Conservation (phyloP, 2,888 invertebrate genomes). For the Bugulina stolonifera region DNA sequence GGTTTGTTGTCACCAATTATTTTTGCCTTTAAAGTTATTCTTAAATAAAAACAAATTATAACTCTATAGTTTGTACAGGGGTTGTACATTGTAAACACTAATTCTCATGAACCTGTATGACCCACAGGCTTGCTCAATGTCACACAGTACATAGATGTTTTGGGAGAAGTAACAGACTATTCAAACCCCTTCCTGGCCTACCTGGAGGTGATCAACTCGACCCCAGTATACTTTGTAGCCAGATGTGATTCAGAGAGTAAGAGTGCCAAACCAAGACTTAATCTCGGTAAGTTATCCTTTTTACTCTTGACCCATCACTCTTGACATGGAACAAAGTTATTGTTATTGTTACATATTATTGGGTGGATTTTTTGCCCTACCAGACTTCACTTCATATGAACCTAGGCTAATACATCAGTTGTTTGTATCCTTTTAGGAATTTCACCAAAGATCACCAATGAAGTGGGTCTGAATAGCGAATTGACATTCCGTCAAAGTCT, state of each 20-base stretch:
- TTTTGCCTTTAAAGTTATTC: neutral
- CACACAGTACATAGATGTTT: slow-evolving; percentile 44
- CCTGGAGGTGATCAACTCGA: slow-evolving; percentile 44
- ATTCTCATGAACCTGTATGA: too few relatives aligned
- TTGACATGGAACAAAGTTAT: too few relatives aligned
- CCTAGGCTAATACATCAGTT: too few relatives aligned
- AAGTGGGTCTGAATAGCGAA: slow-evolving; percentile 49
- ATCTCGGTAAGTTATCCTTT: slow-evolving; percentile 45
- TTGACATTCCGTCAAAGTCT: slow-evolving; percentile 39
- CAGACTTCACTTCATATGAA: too few relatives aligned
- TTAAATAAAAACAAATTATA: neutral
- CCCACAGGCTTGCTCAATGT: slow-evolving; percentile 38
- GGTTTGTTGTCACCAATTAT: neutral
- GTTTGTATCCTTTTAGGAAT: slow-evolving; percentile 38
- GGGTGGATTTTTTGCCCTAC: too few relatives aligned
- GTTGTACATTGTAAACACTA: too few relatives aligned
- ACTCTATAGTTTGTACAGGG: too few relatives aligned
- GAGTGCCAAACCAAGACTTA: slow-evolving; percentile 43
- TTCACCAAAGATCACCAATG: slow-evolving; percentile 51
- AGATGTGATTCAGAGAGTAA: slow-evolving; percentile 41
- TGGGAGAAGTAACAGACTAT: slow-evolving; percentile 48
- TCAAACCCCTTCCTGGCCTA: slow-evolving; percentile 42
- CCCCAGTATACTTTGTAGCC: slow-evolving; percentile 43
- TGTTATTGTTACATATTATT: too few relatives aligned
- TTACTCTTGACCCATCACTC: too few relatives aligned